Percentiles rank a stretch among this genome's conserved stretches.
These are phyloP conservation scores for Medauroidea extradentata DNA, from an alignment of 1,140 invertebrate genomes.

Conservation along the genomic window DNA sequence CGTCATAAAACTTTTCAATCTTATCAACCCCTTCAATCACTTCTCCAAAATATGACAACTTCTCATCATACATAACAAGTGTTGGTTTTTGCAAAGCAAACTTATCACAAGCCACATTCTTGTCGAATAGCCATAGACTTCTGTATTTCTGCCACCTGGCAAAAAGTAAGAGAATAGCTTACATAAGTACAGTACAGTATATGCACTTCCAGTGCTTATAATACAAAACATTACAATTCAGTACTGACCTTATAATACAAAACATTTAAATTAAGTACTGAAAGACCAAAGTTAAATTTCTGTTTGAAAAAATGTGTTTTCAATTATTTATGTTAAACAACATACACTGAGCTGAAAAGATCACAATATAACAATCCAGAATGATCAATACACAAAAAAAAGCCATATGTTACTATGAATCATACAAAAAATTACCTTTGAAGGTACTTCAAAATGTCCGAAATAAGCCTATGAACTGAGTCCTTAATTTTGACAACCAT, in stretches of 20 bases:
- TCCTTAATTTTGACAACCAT: slow-evolving; percentile 60
- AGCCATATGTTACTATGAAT: too few species aligned
- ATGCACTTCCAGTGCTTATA: too few species aligned
- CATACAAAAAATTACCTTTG: slow-evolving; percentile 56
- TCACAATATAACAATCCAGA: too few species aligned
- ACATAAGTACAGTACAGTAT: background rate
- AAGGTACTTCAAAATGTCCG: slow-evolving; percentile 59
- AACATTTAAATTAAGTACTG: too few species aligned
- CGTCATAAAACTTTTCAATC: slow-evolving; percentile 53
- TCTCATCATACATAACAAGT: slow-evolving; percentile 73
- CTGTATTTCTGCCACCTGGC: slow-evolving; percentile 69
- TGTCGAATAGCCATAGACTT: slow-evolving; percentile 78
- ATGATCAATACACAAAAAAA: too few species aligned
- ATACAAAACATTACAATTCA: too few species aligned
- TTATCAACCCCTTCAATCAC: slow-evolving; percentile 66
- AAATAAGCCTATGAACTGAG: slow-evolving; percentile 54
- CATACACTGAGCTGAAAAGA: too few species aligned
- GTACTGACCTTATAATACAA: too few species aligned
- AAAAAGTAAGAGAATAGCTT: slow-evolving; percentile 19
- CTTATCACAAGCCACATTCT: slow-evolving; percentile 65
- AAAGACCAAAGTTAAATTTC: too few species aligned
- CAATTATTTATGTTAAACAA: too few species aligned
- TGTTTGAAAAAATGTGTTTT: too few species aligned
- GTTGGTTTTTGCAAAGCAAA: slow-evolving; percentile 67
- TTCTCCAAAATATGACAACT: slow-evolving; percentile 74